Evolutionary conservation across 2,797 vertebrate species (phyloP).

Genomic region (Remorina albescens): DNA sequence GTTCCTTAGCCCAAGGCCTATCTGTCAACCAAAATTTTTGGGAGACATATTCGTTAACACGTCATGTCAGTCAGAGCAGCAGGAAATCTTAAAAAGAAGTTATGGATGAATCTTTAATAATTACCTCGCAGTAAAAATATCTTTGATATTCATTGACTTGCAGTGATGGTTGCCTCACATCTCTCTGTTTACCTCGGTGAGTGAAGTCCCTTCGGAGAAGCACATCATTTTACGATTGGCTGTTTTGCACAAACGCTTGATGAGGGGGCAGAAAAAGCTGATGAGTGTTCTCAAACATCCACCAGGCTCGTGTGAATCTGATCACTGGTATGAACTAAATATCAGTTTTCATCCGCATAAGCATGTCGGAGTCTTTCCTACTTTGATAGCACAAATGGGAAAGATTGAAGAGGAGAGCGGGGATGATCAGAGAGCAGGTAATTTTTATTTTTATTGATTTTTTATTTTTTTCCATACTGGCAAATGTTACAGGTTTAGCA

Average conservation of each 20-base stretch:
- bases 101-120: conserved; percentile 12
- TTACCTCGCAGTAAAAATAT: conserved; percentile 8
- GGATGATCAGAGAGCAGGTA: background rate
- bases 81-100: background rate
- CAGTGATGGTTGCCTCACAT: conserved; percentile 27
- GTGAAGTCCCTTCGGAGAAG: conserved; percentile 14
- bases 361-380: background rate
- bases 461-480: background rate
- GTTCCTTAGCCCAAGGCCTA: background rate
- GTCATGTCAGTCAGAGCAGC: background rate
- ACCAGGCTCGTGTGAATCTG: background rate
- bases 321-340: conserved; percentile 1
- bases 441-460: background rate
- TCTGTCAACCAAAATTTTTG: background rate
- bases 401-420: background rate
- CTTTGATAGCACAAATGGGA: background rate
- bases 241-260: conserved; percentile 18
- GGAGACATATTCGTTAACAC: conserved; percentile 19
- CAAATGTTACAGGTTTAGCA: background rate
- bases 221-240: conserved; percentile 11
- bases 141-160: conserved; percentile 4
- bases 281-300: conserved; percentile 14
- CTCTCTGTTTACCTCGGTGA: conserved; percentile 32
- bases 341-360: background rate
- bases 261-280: conserved; percentile 1